phyloP scores from a whole-genome alignment of 2,888 invertebrate species.

The Melanostoma mellinum region DNA sequence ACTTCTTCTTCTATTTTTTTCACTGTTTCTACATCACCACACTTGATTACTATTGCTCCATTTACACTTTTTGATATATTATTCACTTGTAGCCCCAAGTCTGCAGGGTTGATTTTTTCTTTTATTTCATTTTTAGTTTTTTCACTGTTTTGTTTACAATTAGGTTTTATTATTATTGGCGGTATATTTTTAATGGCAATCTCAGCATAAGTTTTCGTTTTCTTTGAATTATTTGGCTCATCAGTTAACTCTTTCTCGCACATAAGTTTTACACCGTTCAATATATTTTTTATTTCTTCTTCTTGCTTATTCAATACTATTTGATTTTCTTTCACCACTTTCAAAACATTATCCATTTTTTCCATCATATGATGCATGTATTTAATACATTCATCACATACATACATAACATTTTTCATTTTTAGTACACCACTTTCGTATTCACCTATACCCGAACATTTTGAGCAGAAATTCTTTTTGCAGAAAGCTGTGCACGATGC shows the following conservation, averaged over 20 bases:
- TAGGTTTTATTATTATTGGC: constrained; percentile 10
- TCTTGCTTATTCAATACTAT: not conserved
- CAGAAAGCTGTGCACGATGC: not conserved
- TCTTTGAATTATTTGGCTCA: not conserved
- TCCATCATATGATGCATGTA: not conserved
- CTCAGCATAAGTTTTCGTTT: constrained; percentile 33
- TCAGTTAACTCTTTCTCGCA: too few relatives aligned
- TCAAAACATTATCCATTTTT: constrained; percentile 1
- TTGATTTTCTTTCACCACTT: constrained; percentile 6
- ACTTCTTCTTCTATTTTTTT: constrained; percentile 13
- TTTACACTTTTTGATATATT: not conserved
- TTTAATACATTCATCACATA: too few relatives aligned
- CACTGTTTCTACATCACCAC: constrained; percentile 6
- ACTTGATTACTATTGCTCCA: not conserved
- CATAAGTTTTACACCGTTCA: not conserved
- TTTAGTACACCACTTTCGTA: not conserved
- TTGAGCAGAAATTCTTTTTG: constrained; percentile 1
- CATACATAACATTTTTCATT: not conserved
- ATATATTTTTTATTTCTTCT: not conserved
- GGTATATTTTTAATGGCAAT: constrained; percentile 24
- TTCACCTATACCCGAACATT: not conserved
- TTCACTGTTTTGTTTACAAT: constrained; percentile 9
- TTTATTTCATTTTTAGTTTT: constrained; percentile 15
- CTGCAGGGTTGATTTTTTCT: not conserved
- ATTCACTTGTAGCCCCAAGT: not conserved